A percentile compares a stretch with the other conserved stretches of the same genome.
phyloP scores from a whole-genome alignment of 2,888 invertebrate species.

The Drepana falcataria region DNA sequence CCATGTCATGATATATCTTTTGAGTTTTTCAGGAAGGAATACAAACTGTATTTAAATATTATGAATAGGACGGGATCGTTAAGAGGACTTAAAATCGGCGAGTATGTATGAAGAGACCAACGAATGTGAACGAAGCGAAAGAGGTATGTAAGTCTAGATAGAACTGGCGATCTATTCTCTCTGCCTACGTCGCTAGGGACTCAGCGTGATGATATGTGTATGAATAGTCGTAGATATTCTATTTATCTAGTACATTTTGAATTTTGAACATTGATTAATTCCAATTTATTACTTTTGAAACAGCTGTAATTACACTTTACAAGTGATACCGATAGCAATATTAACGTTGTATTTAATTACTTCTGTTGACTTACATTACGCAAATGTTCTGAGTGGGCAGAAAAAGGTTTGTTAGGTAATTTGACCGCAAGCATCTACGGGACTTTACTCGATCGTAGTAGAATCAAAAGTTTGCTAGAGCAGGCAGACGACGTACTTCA shows the following conservation, averaged over 20 bases:
- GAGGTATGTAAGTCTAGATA: no score
- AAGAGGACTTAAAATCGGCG: no score
- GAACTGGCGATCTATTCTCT: no score
- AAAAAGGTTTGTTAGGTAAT: neutral
- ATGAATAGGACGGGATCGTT: no score
- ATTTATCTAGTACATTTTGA: neutral
- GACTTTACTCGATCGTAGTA: slow-evolving; percentile 14
- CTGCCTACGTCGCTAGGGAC: no score
- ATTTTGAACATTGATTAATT: neutral
- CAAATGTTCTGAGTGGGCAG: neutral
- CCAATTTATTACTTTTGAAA: neutral
- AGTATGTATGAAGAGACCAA: no score
- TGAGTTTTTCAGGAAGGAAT: no score
- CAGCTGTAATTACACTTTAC: neutral
- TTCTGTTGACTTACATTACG: neutral
- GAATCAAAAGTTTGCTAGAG: slow-evolving; percentile 19
- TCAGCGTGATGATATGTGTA: no score
- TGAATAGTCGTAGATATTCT: no score
- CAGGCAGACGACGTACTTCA: slow-evolving; percentile 7
- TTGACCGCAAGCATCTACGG: neutral
- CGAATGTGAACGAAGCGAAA: no score
- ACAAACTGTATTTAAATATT: no score
- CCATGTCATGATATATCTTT: no score
- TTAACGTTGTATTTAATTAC: neutral
- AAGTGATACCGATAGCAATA: neutral